Evolutionary conservation across 2,797 vertebrate genomes (phyloP).

Genomic region (Hoplostethus mediterraneus): DNA sequence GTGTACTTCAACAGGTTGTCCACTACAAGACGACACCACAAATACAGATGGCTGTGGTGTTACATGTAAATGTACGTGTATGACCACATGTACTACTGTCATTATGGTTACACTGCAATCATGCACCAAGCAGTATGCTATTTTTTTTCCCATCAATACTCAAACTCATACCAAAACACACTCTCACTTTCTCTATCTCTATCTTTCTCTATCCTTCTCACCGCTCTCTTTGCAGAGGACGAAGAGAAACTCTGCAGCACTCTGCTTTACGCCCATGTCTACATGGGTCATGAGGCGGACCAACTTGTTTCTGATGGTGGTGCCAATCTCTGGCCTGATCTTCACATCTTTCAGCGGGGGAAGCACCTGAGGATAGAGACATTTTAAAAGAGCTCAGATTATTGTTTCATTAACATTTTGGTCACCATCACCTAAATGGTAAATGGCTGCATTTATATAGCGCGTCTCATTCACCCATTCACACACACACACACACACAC

Average conservation of each 20-base stretch:
- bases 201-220: slow-evolving; percentile 66
- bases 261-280: slow-evolving; percentile 97
- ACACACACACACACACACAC: no score
- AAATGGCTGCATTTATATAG: no score
- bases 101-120: neutral
- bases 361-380: slow-evolving; percentile 86
- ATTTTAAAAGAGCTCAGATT: neutral
- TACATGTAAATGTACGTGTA: neutral
- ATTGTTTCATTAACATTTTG: neutral
- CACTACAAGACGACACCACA: slow-evolving; percentile 80
- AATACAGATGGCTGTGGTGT: neutral
- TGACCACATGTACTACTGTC: neutral
- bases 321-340: slow-evolving; percentile 95
- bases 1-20: slow-evolving; percentile 98
- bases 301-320: slow-evolving; percentile 94
- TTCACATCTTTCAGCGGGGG: slow-evolving; percentile 96
- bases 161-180: neutral
- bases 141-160: neutral
- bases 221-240: slow-evolving; percentile 99
- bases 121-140: neutral
- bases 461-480: no score
- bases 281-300: slow-evolving; percentile 99
- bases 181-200: neutral
- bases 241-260: slow-evolving; percentile 97
- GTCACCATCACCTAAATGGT: neutral